phyloP scores from a whole-genome alignment of 2,888 invertebrate species.

The Platerodrilus igneus region DNA sequence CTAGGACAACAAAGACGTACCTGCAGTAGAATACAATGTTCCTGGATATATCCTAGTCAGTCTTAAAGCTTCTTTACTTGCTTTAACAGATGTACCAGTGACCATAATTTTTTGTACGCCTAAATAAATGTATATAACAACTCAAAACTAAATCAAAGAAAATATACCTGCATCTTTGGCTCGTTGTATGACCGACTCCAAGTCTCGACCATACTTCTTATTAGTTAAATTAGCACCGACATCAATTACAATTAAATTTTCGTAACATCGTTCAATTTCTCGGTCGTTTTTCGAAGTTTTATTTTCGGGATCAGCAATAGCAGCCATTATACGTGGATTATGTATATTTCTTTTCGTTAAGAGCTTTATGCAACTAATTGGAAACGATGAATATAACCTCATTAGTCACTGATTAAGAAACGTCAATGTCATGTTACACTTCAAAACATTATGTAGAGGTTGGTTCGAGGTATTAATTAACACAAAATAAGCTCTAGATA shows the following conservation, averaged over 20 bases:
- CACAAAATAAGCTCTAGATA: too few species aligned
- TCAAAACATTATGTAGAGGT: too few species aligned
- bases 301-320: conserved; percentile 11
- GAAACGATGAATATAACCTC: too few species aligned
- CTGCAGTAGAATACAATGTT: conserved; percentile 85
- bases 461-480: too few species aligned
- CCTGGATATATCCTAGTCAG: conserved; percentile 87
- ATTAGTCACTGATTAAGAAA: too few species aligned
- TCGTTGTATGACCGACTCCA: conserved; percentile 86
- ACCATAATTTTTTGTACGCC: conserved; percentile 94
- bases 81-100: conserved; percentile 82
- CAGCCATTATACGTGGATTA: conserved; percentile 11
- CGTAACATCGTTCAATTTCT: conserved; percentile 74
- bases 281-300: conserved; percentile 14
- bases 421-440: too few species aligned
- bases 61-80: conserved; percentile 85
- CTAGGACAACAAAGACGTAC: too few species aligned
- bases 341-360: too few species aligned
- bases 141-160: neutral
- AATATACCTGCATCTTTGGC: conserved; percentile 82
- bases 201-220: conserved; percentile 87
- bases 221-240: conserved; percentile 91
- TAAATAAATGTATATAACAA: conserved; percentile 40
- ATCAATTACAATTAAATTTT: conserved; percentile 88
- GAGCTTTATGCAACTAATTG: too few species aligned